Evolutionary conservation across 2,888 invertebrate species (phyloP).

Genomic region (Lasioglossum lativentre): DNA sequence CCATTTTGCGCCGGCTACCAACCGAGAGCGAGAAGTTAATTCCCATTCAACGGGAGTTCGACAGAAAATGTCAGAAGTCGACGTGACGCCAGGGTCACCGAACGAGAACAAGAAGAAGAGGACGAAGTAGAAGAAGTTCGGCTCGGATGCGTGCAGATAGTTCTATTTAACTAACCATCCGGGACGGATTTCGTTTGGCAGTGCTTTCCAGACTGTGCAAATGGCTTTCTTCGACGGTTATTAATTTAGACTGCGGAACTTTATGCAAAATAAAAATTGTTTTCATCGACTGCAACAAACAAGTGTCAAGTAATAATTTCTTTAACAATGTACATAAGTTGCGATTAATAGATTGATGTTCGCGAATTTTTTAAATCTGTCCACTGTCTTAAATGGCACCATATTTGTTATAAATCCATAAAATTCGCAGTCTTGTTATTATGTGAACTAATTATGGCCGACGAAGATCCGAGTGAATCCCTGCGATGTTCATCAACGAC

Average conservation of each 20-base stretch:
- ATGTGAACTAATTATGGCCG: constrained; percentile 44
- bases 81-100: neutral
- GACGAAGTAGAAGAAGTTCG: constrained; percentile 6
- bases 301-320: no score
- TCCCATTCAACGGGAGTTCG: constrained; percentile 33
- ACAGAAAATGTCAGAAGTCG: constrained; percentile 40
- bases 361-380: no score
- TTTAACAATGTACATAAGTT: no score
- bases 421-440: constrained; percentile 32
- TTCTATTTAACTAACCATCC: constrained; percentile 31
- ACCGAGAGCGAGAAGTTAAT: constrained; percentile 30
- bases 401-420: no score
- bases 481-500: neutral
- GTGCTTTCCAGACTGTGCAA: constrained; percentile 43
- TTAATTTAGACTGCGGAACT: no score
- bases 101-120: no score
- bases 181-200: constrained; percentile 29
- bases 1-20: constrained; percentile 27
- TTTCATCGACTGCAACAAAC: no score
- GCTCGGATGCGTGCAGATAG: constrained; percentile 22
- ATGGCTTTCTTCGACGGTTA: constrained; percentile 19
- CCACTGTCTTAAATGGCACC: no score
- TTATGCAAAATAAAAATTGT: no score
- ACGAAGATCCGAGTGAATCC: neutral
- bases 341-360: no score